A percentile compares a stretch with the other conserved stretches of the same genome.
Conservation (phyloP, 2,113 vertebrate species). For the Syrmaticus mikado region DNA sequence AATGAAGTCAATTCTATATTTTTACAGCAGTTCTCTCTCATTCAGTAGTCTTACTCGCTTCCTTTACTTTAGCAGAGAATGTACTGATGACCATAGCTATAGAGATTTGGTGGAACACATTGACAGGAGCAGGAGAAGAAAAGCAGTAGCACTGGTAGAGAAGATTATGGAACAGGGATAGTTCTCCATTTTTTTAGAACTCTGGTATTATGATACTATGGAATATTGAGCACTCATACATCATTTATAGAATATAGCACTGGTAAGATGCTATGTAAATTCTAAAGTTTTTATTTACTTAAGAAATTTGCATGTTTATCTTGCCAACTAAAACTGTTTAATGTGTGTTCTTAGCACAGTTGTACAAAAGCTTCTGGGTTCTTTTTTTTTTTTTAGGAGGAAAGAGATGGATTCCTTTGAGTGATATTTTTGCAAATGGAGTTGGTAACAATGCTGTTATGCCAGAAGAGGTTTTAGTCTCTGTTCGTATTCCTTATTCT, state of each 20-base stretch:
- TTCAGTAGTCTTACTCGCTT: background rate
- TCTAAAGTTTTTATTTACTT: background rate
- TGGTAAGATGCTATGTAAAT: background rate
- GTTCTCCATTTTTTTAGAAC: background rate
- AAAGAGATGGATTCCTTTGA: conserved; percentile 76
- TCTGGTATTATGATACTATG: background rate
- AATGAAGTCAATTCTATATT: background rate
- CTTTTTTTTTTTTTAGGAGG: conserved; percentile 44
- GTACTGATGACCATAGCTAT: background rate
- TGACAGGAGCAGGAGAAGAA: background rate
- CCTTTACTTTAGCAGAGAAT: background rate
- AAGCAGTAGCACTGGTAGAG: background rate
- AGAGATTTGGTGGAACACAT: background rate
- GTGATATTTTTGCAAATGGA: conserved; percentile 84
- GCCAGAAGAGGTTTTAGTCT: conserved; percentile 84
- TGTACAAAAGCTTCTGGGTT: background rate
- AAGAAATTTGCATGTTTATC: background rate
- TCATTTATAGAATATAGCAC: background rate
- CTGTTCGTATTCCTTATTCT: conserved; percentile 85
- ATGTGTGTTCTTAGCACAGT: background rate
- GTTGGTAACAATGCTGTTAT: conserved; percentile 78
- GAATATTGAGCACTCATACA: background rate
- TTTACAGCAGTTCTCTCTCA: background rate
- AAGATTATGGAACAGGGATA: background rate
- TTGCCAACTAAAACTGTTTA: background rate